Percentiles rank a stretch among this genome's conserved stretches.
Evolutionary conservation across 2,113 vertebrate genomes (phyloP).

Genomic region (Melierax canorus): DNA sequence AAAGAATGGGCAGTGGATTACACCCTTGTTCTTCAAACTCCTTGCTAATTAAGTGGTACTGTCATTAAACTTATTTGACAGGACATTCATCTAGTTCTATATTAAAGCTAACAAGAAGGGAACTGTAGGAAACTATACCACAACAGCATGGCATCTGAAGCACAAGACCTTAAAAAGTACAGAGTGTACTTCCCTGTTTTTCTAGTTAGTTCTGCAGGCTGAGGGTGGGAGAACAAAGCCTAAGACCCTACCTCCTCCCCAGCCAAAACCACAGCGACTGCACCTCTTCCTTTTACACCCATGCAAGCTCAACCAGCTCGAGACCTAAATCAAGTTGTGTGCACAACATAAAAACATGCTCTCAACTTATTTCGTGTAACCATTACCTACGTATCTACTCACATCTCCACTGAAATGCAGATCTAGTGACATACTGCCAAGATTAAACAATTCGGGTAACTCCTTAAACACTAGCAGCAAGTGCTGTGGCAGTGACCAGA

Average conservation of each 20-base stretch:
- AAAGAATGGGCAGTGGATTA: background rate
- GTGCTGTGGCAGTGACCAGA: background rate
- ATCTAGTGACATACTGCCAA: background rate
- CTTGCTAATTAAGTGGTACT: background rate
- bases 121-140: background rate
- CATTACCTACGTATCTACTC: background rate
- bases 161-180: background rate
- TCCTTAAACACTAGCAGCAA: background rate
- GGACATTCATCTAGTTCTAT: background rate
- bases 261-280: background rate
- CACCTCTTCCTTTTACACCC: constrained; percentile 19
- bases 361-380: background rate
- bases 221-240: constrained; percentile 5
- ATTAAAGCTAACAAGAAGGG: background rate
- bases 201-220: background rate
- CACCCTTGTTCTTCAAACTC: background rate
- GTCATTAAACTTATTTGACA: background rate
- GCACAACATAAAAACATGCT: background rate
- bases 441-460: background rate
- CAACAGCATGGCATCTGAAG: background rate
- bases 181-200: background rate
- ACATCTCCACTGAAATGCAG: background rate
- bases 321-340: background rate
- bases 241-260: background rate
- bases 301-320: background rate